Conservation (phyloP, 2,888 invertebrate species). For the Pachydiplax longipennis region DNA sequence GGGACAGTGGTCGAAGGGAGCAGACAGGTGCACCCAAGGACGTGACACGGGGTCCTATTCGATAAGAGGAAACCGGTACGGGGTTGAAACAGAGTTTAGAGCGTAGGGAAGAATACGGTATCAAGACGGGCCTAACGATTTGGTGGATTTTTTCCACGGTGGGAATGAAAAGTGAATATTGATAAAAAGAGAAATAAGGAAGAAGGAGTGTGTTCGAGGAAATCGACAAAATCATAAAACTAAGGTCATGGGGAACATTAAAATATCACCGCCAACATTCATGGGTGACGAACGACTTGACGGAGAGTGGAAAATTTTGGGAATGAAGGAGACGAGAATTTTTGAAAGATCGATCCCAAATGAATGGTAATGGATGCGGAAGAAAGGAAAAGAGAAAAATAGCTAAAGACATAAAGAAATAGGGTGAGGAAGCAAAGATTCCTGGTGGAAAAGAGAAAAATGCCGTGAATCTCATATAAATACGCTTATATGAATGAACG, state of each 20-base stretch:
- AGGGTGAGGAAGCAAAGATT: neutral
- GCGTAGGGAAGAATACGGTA: neutral
- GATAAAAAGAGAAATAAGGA: neutral
- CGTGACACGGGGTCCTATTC: neutral
- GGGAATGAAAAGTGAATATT: neutral
- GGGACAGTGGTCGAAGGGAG: neutral
- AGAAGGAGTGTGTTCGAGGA: neutral
- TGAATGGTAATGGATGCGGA: neutral
- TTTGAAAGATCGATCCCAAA: neutral
- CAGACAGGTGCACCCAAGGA: neutral
- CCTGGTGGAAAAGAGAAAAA: neutral
- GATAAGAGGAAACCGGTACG: neutral
- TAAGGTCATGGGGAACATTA: too few species aligned
- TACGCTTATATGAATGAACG: too few species aligned
- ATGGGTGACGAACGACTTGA: neutral
- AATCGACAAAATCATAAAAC: neutral
- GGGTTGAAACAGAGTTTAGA: neutral
- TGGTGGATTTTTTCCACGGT: too few species aligned
- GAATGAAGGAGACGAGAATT: neutral
- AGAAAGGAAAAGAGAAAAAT: neutral
- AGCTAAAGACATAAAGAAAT: neutral
- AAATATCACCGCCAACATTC: too few species aligned
- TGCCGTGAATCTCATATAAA: too few species aligned
- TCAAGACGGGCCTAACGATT: too few species aligned
- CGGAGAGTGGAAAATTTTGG: neutral